These are phyloP conservation scores for Gymnorhina tibicen DNA, from an alignment of 2,113 vertebrate species.

Conservation along the genomic window DNA sequence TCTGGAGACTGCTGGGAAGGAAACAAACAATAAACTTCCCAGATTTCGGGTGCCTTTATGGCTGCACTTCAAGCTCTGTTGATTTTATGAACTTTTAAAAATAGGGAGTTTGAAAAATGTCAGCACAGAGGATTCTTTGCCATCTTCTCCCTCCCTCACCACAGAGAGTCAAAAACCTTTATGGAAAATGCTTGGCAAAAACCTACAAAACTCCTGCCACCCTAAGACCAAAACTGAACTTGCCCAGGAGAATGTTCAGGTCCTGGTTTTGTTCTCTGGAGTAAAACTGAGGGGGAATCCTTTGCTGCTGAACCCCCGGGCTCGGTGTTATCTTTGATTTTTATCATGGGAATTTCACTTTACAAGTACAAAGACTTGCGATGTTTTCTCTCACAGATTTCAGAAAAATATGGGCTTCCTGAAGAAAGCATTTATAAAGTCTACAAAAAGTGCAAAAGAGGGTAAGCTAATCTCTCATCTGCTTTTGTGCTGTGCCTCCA, in stretches of 20 bases:
- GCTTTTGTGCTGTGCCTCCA: background rate
- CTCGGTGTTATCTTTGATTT: background rate
- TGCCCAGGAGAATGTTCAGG: background rate
- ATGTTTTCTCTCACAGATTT: constrained; percentile 80
- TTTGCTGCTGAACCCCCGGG: background rate
- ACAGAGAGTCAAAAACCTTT: background rate
- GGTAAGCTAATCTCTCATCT: constrained; percentile 79
- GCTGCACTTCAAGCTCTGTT: constrained; percentile 44
- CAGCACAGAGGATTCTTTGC: background rate
- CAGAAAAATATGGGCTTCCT: constrained; percentile 94
- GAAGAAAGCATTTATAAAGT: constrained; percentile 94
- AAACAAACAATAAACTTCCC: constrained; percentile 64
- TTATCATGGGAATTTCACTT: background rate
- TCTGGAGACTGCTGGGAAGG: constrained; percentile 34
- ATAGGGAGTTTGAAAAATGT: background rate
- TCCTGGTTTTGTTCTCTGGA: background rate
- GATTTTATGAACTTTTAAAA: constrained; percentile 64
- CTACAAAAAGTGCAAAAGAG: constrained; percentile 98
- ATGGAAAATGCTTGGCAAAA: background rate
- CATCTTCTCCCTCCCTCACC: background rate
- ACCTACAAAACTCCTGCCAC: background rate
- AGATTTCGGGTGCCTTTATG: constrained; percentile 63
- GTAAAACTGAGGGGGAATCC: background rate
- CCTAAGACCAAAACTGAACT: background rate
- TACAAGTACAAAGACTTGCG: background rate